Evolutionary conservation across 2,113 vertebrate genomes (phyloP), one percentile per base, ranked within the genome.

Genomic region (Elephas maximus): DNA sequence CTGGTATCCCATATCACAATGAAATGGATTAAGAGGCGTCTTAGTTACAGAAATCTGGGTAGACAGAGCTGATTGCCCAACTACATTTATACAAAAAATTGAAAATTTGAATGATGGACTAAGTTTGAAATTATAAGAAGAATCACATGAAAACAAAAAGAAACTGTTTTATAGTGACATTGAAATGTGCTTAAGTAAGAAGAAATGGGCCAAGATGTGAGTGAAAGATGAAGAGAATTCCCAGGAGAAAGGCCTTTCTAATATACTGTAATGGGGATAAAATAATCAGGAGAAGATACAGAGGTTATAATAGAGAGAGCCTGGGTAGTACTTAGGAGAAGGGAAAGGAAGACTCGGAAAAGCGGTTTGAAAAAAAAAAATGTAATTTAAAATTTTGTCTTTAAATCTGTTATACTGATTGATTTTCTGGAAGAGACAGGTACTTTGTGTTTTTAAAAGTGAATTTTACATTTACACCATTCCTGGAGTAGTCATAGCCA

Each of bases 401-500:
- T 90, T 91, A 88, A 80, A 90, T 92, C 2, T 87, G 6, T 95
- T 95, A 60, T 78, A n/a, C 45, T 85, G 71, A 69, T 74, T 74
- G 60, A 81, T 96, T 96, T 90, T 95, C 73, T 85, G 3, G 10
- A 96, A 78, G 33, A 91, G 26, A 87, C 23, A 87, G 33, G 1
- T 86, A 82, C 82, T 93, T 91, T 26, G 44, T 93, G 30, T 81
- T 93, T 95, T 88, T 57, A 78, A 95, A 96, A 95, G 73, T 88
- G 48, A 90, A 84, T 88, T 95, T 88, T 62, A 93, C 48, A 76
- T 85, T 97, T 96, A 76, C 20, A 86, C 24, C 63, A 82, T 78
- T 88, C 30, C 53, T 74, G n/a, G 62, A 83, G 20, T 95, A 94
- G 73, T 88, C 60, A 76, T 33, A 91, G 76, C 71, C 94, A 88